Evolutionary conservation across 1,140 invertebrate species (phyloP), one percentile per base, ranked within the genome.

Genomic region (Macrocentrus cingulum): DNA sequence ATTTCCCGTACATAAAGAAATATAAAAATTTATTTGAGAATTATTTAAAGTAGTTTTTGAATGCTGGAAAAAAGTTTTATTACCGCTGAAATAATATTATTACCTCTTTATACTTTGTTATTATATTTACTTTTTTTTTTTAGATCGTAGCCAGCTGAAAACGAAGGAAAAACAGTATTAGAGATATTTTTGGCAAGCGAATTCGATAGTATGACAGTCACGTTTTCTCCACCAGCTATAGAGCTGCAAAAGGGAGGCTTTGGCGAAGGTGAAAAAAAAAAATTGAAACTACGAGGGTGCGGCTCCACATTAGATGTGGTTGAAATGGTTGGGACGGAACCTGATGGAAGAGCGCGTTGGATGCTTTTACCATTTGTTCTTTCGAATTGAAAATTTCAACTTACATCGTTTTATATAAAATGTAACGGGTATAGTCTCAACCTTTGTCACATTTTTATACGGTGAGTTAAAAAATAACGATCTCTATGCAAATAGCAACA

Each of bases 291-390:
- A 48, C 19, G 22, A 45, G 16, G 37, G 25, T 13, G 34, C 25
- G 25, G 48, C 23, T 32, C 34, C 25, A 16, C 25, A 5, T 29
- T 29, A 5, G 50, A 39, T 19, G 11, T n/a, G n/a, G n/a, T n/a
- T 20, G 41, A 48, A 34, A 58, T 51, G 48, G 22, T 44, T 20
- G 48, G 56, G 56, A 39, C 51, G 56, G 48, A 49, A 36, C 56
- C 41, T 41, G n/a, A n/a, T n/a, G n/a, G 13, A n/a, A 20, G 32
- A 15, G 15, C 36, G 36, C 13, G 36, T 15, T 39, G 36, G 25
- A 52, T 22, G 19, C 19, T 51, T 16, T 29, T 23, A 7, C 20
- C 56, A 16, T 51, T 51, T 58, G 18, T 34, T 22, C 46, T 13
- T 13, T n/a, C n/a, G 15, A 34, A 4, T 34, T 44, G 32, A 44